These are phyloP conservation scores for Helogale parvula DNA, from an alignment of 2,113 vertebrate genomes.

Conservation along the genomic window DNA sequence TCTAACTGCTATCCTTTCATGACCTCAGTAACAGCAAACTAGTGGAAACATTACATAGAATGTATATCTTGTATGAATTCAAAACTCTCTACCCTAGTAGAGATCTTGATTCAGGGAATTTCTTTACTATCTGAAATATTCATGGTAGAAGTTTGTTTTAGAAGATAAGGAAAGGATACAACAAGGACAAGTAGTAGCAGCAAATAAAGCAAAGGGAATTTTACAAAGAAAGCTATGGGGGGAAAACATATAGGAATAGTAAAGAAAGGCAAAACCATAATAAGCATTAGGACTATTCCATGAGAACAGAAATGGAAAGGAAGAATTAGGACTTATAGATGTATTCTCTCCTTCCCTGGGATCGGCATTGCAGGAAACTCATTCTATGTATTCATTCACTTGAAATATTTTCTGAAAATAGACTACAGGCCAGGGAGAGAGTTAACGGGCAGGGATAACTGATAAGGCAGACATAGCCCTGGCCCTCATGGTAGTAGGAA, in stretches of 20 bases:
- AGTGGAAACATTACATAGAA: background rate
- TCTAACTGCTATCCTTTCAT: background rate
- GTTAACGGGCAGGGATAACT: background rate
- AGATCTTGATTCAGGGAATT: constrained; percentile 29
- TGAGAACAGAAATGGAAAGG: background rate
- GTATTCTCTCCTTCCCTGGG: background rate
- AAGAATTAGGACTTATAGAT: background rate
- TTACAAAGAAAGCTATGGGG: background rate
- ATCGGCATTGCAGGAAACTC: background rate
- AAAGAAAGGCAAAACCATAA: background rate
- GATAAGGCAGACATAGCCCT: background rate
- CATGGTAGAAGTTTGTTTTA: constrained; percentile 29
- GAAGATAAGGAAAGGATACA: background rate
- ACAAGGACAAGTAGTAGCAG: background rate
- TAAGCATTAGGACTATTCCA: background rate
- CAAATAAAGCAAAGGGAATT: constrained; percentile 31
- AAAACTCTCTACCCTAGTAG: background rate
- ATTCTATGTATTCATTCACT: constrained; percentile 3
- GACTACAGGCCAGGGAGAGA: background rate
- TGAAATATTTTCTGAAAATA: background rate
- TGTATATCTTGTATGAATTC: background rate
- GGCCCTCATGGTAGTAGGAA: background rate
- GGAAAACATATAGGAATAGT: background rate
- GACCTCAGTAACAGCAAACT: background rate
- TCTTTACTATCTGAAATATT: background rate